These are phyloP conservation scores for Theodoxus fluviatilis DNA, from an alignment of 2,888 invertebrate genomes.

Conservation along the genomic window DNA sequence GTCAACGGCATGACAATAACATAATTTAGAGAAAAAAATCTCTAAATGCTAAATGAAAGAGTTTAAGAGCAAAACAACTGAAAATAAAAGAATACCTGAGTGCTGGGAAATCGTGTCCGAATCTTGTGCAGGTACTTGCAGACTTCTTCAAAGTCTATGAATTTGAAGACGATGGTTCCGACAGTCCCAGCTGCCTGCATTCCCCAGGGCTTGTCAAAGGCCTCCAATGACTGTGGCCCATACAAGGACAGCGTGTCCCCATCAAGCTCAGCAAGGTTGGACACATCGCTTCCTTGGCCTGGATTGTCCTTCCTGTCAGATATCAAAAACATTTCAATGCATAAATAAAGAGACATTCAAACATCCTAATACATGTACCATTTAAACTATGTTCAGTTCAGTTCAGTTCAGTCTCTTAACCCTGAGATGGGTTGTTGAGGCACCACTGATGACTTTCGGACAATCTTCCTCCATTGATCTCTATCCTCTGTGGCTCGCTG, in stretches of 20 bases:
- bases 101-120: conserved; percentile 61
- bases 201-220: conserved; percentile 64
- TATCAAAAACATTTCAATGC: background rate
- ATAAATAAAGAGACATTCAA: background rate
- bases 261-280: conserved; percentile 55
- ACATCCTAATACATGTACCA: background rate
- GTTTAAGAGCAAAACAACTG: background rate
- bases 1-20: background rate
- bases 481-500: too few species aligned
- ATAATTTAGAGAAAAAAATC: background rate
- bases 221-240: conserved; percentile 61
- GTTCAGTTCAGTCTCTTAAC: too few species aligned
- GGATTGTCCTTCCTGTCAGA: conserved; percentile 31
- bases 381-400: background rate
- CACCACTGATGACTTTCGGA: too few species aligned
- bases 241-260: conserved; percentile 63
- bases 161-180: conserved; percentile 60
- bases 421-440: too few species aligned
- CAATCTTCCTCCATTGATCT: too few species aligned
- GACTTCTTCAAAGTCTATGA: conserved; percentile 64
- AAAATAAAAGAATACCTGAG: conserved; percentile 46
- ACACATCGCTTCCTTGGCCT: conserved; percentile 15
- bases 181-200: conserved; percentile 63
- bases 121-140: conserved; percentile 60
- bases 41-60: background rate